These are phyloP conservation scores for Oedothorax gibbosus DNA, from an alignment of 1,140 invertebrate species.

Conservation along the genomic window DNA sequence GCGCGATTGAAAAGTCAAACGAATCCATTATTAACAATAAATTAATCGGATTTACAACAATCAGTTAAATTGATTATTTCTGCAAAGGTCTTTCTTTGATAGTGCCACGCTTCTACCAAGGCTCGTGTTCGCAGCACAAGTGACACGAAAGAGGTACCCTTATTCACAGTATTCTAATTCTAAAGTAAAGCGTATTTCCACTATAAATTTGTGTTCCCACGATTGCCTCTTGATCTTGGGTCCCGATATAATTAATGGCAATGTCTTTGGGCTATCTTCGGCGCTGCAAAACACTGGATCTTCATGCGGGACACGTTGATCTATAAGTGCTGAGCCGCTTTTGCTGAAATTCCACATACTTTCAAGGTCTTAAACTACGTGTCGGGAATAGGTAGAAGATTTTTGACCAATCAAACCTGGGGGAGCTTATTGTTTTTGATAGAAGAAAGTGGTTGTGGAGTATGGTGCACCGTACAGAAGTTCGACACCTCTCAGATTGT, in stretches of 20 bases:
- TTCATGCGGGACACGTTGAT: slow-evolving; percentile 50
- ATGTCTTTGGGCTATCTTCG: slow-evolving; percentile 8
- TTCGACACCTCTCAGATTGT: no score
- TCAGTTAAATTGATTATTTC: no score
- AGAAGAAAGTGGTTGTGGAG: no score
- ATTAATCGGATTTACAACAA: no score
- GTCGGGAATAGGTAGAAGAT: slow-evolving; percentile 25
- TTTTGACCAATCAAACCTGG: not conserved
- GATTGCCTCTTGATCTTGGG: slow-evolving; percentile 21
- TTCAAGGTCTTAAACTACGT: slow-evolving; percentile 50
- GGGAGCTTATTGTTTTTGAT: not conserved
- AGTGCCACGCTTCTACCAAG: no score
- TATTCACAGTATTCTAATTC: not conserved
- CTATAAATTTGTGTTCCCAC: slow-evolving; percentile 38
- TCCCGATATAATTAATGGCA: slow-evolving; percentile 45
- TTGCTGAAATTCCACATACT: slow-evolving; percentile 48
- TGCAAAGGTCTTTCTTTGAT: no score
- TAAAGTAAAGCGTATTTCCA: slow-evolving; percentile 28
- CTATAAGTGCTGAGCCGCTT: slow-evolving; percentile 42
- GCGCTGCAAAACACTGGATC: slow-evolving; percentile 27
- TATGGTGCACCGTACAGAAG: no score
- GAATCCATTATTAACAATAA: no score
- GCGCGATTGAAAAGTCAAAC: no score
- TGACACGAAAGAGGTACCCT: no score
- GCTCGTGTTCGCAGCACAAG: no score